Base-by-base conservation (phyloP, 2,113 vertebrate species). In the Lates calcarifer region DNA sequence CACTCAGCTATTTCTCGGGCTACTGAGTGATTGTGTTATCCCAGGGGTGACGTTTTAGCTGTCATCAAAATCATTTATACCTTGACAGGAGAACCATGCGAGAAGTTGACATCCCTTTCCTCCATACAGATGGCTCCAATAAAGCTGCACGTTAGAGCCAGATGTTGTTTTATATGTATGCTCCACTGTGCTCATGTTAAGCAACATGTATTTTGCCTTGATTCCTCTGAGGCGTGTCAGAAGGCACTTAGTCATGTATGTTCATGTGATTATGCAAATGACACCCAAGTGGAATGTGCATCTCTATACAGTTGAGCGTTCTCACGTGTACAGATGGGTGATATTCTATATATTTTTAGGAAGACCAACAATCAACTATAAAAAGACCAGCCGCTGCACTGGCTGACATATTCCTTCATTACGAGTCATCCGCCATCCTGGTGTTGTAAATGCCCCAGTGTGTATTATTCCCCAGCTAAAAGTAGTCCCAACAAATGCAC, bases 71-170 rank as follows among this genome's bases (percentile, higher is more conserved):
- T 84, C 29, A 70, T 74, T 79, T 78, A 58, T 80, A 70, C 57
- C 66, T 81, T 68, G 79, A 87, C 62, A 33, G 39, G 68, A 75
- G 55, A 85, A 57, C n/a, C 53, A n/a, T 15, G 11, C 39, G 31
- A 64, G 56, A 68, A 76, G 69, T 37, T 80, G 83, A 81, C 73
- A 24, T 79, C 51, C 66, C 45, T 31, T 37, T 77, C 57, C 76
- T 57, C 63, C 20, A 12, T 51, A 58, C 83, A 88, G 81, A 90
- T 88, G 79, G 74, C 68, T 90, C 66, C 64, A 74, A 72, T 89
- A 81, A 83, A 81, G 76, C 63, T 67, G 51, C 72, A 62, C 78
- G 79, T 71, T 66, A 63, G 17, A 82, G 76, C 68, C 89, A 90
- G 82, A 88, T 93, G 90, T 87, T 88, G 74, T 55, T 43, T 61